Conservation (phyloP, 2,113 vertebrate species). For the Rynchops niger region DNA sequence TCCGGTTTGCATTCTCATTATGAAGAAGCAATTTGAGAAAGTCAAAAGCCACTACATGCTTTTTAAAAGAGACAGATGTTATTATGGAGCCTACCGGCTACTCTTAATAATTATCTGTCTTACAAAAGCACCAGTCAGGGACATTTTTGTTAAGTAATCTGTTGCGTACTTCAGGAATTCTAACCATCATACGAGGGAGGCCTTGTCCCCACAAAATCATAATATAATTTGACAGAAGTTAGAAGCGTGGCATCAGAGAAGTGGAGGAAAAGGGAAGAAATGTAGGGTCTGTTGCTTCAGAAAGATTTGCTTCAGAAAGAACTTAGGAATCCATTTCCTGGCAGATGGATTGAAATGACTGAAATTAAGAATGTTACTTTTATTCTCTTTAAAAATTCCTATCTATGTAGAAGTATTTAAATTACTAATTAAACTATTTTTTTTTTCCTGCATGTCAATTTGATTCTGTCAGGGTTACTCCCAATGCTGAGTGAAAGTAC, state of each 20-base stretch:
- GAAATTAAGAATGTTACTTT: neutral
- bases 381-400: neutral
- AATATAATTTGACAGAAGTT: neutral
- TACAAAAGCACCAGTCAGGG: neutral
- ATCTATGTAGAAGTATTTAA: neutral
- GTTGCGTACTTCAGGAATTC: neutral
- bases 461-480: neutral
- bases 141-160: neutral
- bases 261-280: neutral
- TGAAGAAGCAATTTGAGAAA: neutral
- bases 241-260: neutral
- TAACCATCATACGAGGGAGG: neutral
- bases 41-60: neutral
- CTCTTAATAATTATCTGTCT: neutral
- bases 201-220: neutral
- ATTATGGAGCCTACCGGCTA: neutral
- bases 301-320: neutral
- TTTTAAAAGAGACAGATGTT: neutral
- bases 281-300: neutral
- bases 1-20: neutral
- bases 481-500: neutral
- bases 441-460: neutral
- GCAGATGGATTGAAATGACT: neutral
- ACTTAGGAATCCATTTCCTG: neutral
- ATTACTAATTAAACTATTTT: neutral